Conservation (phyloP, 2,888 invertebrate species). For the Acanthosepion pharaonis region DNA sequence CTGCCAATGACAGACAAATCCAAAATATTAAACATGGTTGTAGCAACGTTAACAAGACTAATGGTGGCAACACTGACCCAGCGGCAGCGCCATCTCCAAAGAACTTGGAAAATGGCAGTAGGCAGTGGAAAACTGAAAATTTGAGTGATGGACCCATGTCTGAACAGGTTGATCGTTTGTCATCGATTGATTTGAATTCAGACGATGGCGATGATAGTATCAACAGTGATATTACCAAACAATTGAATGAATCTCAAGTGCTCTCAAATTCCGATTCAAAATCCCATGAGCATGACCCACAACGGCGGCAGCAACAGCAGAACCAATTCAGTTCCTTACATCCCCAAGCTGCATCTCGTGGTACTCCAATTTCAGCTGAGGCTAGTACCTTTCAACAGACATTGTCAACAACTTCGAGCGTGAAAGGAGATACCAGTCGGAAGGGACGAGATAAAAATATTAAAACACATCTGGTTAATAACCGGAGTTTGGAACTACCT, state of each 20-base stretch:
- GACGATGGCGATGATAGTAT: conserved; percentile 24
- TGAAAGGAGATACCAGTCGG: background rate
- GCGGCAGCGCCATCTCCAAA: background rate
- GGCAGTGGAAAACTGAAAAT: background rate
- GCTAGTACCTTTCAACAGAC: background rate
- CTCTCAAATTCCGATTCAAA: background rate
- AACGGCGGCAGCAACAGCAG: background rate
- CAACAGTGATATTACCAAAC: background rate
- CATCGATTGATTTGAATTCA: conserved; percentile 40
- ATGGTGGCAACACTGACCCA: background rate
- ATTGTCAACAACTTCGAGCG: too few species aligned
- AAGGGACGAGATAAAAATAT: background rate
- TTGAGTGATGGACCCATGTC: background rate
- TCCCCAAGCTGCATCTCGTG: background rate
- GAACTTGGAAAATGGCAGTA: background rate
- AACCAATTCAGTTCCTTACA: background rate
- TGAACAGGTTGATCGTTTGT: background rate
- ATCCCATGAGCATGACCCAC: background rate
- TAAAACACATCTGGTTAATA: background rate
- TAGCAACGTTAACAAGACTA: background rate
- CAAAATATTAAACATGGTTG: background rate
- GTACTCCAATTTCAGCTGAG: background rate
- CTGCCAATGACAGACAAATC: too few species aligned
- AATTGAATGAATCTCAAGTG: background rate
- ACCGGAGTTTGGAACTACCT: conserved; percentile 38